phyloP scores from a whole-genome alignment of 2,888 invertebrate genomes.

The Prosopocoilus inquinatus region DNA sequence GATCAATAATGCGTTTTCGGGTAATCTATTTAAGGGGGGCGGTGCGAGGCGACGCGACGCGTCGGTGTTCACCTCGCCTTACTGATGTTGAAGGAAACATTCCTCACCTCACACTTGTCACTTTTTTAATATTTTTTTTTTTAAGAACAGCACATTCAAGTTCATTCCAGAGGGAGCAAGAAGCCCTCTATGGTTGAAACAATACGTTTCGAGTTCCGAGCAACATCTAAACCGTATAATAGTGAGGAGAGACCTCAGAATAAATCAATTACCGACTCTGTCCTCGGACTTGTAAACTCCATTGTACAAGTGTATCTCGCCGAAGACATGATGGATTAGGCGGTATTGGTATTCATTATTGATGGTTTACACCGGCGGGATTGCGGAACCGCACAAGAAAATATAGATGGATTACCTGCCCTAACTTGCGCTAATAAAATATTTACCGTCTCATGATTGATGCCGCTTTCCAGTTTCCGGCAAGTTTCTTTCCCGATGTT shows the following conservation, averaged over 20 bases:
- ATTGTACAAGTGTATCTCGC: conserved; percentile 36
- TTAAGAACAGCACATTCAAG: too few relatives aligned
- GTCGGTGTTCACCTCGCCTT: too few relatives aligned
- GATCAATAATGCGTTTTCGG: too few relatives aligned
- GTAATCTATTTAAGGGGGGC: too few relatives aligned
- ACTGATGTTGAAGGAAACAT: too few relatives aligned
- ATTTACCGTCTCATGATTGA: background rate
- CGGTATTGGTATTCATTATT: conserved; percentile 26
- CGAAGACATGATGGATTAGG: conserved; percentile 35
- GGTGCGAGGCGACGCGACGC: too few relatives aligned
- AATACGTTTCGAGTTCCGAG: too few relatives aligned
- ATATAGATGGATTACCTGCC: conserved; percentile 3
- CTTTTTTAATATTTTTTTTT: too few relatives aligned
- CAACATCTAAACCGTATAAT: background rate
- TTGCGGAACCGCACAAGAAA: conserved; percentile 3
- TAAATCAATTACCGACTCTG: conserved; percentile 31
- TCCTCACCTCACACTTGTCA: too few relatives aligned
- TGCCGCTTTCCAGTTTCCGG: background rate
- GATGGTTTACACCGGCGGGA: conserved; percentile 6
- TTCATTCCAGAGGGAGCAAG: too few relatives aligned
- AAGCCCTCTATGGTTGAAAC: too few relatives aligned
- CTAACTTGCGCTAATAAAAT: background rate
- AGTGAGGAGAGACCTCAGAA: conserved; percentile 1
- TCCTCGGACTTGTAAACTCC: conserved; percentile 35
- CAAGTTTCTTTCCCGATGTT: too few relatives aligned